Conservation (phyloP, 2,797 vertebrate species). For the Sternarchorhynchus goeldii region DNA sequence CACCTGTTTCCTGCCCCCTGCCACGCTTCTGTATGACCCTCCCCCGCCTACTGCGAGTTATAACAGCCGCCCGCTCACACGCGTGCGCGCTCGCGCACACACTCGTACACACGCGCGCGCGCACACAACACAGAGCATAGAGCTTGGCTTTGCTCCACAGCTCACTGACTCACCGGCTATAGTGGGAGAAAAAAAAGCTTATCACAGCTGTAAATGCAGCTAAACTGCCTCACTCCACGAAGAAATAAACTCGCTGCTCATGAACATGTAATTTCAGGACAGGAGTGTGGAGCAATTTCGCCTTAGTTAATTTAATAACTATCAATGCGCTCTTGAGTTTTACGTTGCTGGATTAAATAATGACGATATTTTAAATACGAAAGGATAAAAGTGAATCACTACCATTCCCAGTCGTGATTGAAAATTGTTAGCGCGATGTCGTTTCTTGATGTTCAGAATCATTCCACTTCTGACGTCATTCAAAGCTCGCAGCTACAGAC, state of each 20-base stretch:
- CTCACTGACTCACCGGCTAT: slow-evolving; percentile 55
- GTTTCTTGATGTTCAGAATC: neutral
- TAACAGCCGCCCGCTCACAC: slow-evolving; percentile 44
- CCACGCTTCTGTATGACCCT: slow-evolving; percentile 46
- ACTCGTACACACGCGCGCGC: slow-evolving; percentile 30
- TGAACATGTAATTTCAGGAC: slow-evolving; percentile 22
- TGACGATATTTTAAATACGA: slow-evolving; percentile 20
- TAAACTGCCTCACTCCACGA: slow-evolving; percentile 27
- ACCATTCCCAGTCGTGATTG: slow-evolving; percentile 1
- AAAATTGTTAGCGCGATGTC: neutral
- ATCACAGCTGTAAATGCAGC: slow-evolving; percentile 43
- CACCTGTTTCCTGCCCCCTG: slow-evolving; percentile 60
- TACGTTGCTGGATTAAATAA: neutral
- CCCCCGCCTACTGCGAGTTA: slow-evolving; percentile 41
- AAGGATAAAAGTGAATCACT: slow-evolving; percentile 10
- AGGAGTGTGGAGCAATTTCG: slow-evolving; percentile 26
- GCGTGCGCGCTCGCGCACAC: slow-evolving; percentile 54
- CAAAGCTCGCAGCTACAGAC: neutral
- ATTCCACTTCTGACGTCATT: neutral
- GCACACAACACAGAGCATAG: slow-evolving; percentile 34
- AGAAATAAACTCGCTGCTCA: slow-evolving; percentile 16
- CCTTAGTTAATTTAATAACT: slow-evolving; percentile 32
- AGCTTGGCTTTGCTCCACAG: slow-evolving; percentile 38
- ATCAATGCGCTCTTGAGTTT: slow-evolving; percentile 7
- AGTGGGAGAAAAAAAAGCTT: slow-evolving; percentile 41